Evolutionary conservation across 2,797 vertebrate genomes (phyloP).

Genomic region (Moxostoma hubbsi): DNA sequence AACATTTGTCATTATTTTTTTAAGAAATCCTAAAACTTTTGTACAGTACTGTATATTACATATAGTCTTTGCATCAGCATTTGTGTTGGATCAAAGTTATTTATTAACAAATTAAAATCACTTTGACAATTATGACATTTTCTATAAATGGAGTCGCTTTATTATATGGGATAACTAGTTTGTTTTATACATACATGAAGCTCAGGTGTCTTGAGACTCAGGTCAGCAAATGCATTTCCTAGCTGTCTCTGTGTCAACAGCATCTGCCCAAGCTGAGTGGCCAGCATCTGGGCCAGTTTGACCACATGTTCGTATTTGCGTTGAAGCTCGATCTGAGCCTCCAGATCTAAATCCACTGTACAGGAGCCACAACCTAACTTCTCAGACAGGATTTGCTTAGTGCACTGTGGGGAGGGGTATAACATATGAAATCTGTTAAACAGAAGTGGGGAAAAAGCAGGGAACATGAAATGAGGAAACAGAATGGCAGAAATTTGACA

Average conservation of each 20-base stretch:
- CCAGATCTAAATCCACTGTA: slow-evolving; percentile 96
- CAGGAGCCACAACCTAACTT: slow-evolving; percentile 95
- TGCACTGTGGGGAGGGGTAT: slow-evolving; percentile 80
- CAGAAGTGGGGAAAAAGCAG: neutral
- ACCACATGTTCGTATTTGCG: slow-evolving; percentile 95
- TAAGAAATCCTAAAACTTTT: no score
- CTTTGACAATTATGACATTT: no score
- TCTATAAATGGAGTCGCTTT: neutral
- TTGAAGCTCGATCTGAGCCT: slow-evolving; percentile 94
- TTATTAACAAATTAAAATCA: no score
- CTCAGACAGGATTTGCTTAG: slow-evolving; percentile 96
- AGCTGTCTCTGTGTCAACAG: slow-evolving; percentile 95
- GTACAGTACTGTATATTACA: neutral
- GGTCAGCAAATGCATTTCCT: slow-evolving; percentile 95
- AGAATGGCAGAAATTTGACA: no score
- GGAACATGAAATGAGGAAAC: no score
- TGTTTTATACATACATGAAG: slow-evolving; percentile 86
- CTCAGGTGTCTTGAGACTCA: slow-evolving; percentile 96
- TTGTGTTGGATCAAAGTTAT: neutral
- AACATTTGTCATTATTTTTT: no score
- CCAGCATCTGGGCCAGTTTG: slow-evolving; percentile 90
- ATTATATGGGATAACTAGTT: neutral
- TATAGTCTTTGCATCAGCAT: neutral
- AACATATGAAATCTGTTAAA: neutral
- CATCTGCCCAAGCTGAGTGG: slow-evolving; percentile 91